Base-by-base conservation (phyloP, 2,797 vertebrate species). In the Gallirallus australis region DNA sequence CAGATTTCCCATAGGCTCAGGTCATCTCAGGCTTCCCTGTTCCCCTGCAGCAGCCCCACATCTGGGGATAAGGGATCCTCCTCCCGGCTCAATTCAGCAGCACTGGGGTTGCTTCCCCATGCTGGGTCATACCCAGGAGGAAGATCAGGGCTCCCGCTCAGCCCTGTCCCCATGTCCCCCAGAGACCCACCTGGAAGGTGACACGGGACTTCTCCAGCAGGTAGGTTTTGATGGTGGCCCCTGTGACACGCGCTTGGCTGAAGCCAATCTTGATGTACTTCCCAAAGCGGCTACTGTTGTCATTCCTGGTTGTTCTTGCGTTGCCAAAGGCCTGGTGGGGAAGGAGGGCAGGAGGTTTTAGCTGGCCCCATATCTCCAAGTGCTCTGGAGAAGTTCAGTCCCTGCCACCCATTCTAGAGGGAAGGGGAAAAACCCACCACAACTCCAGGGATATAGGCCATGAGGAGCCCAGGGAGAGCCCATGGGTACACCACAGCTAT, bases 271-370 rank as follows among this genome's bases (percentile, higher is more conserved):
- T 98, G 0, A 98, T 98, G 92, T 99, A 99, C 96, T 99, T 99
- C 60, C 98, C 98, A 77, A 99, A 99, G 56, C 98, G 94, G 86
- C 98, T 99, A 48, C 98, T 99, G 98, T 99, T 99, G 97, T 98
- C 98, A 27, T 99, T 99, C 52, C 98, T 97, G 27, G 96, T 98
- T 8, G 98, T 98, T 97, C 98, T 98, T 3, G 98, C 98, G 2
- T 99, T 99, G 30, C 98, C 98, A 39, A 99, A 98, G 39, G 98
- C 98, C 98, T 99, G 75, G 10, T 2, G 3, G 33, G 27, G 50
- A 72, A 45, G 17, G 9, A 31, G 11, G 6, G 63, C 54, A 78
- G 25, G 30, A 66, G 25, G 60, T 28, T 48, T 76, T 8, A 53
- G 31, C 12, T 20, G 12, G 24, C 14, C 53, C 59, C 48, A 52